Evolutionary conservation across 2,797 vertebrate genomes (phyloP).

Genomic region (Cichlasoma orientale): DNA sequence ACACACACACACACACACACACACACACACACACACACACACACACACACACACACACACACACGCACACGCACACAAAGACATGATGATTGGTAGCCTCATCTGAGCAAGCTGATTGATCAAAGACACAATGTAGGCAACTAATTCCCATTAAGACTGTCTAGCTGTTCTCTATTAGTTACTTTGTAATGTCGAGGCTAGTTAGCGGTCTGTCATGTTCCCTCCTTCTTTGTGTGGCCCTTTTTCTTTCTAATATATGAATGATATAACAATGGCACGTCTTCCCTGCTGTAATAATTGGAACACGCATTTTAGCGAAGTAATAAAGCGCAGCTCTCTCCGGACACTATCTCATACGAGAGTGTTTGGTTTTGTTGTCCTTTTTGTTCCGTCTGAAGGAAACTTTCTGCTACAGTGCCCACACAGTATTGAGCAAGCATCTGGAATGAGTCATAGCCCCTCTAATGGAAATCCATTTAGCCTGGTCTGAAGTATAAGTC

Average conservation of each 20-base stretch:
- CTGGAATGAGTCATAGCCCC: constrained; percentile 77
- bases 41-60: background rate
- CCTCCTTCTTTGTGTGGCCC: background rate
- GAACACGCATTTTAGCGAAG: background rate
- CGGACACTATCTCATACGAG: constrained; percentile 17
- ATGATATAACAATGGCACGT: background rate
- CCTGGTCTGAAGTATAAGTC: constrained; percentile 65
- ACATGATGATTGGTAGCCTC: constrained; percentile 24
- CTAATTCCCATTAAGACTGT: constrained; percentile 10
- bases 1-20: no score
- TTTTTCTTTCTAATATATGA: background rate
- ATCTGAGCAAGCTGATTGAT: background rate
- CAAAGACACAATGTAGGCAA: constrained; percentile 8
- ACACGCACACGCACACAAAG: constrained; percentile 7
- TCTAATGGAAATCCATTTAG: constrained; percentile 81
- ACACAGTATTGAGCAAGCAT: constrained; percentile 77
- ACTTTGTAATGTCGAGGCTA: background rate
- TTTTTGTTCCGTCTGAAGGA: constrained; percentile 55
- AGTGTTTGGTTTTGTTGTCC: constrained; percentile 49
- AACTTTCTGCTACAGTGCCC: constrained; percentile 70
- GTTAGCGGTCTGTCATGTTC: constrained; percentile 1
- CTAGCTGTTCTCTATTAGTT: background rate
- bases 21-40: background rate
- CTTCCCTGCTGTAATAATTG: background rate
- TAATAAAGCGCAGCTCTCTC: background rate